Evolutionary conservation across 1,140 invertebrate species (phyloP).

Genomic region (Pogonognathellus flavescens): DNA sequence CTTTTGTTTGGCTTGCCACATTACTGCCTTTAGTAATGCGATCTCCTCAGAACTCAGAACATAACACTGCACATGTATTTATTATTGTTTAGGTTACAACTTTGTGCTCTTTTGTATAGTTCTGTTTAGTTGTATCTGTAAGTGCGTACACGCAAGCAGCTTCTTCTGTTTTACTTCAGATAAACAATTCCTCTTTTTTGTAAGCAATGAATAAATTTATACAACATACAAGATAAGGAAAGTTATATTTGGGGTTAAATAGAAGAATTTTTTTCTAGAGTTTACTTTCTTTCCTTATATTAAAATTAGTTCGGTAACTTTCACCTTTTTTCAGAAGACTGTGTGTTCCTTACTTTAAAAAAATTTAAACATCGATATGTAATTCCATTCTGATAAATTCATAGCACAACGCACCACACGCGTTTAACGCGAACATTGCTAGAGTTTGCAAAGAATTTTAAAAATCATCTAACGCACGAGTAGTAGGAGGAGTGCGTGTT

Average conservation of each 20-base stretch:
- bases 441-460: neutral
- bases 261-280: neutral
- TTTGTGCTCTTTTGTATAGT: constrained; percentile 1
- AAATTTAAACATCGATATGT: constrained; percentile 39
- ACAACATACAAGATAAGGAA: neutral
- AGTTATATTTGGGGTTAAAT: neutral
- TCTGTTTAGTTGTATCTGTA: constrained; percentile 7
- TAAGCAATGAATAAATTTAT: neutral
- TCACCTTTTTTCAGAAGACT: constrained; percentile 22
- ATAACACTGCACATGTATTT: neutral
- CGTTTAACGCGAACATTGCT: neutral
- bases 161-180: neutral
- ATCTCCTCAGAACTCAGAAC: too few relatives aligned
- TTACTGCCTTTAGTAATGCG: too few relatives aligned
- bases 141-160: neutral
- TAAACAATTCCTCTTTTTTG: neutral
- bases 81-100: constrained; percentile 14
- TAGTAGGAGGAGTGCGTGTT: too few relatives aligned
- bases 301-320: constrained; percentile 9
- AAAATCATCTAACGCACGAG: neutral
- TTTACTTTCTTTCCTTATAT: neutral
- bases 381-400: constrained; percentile 37
- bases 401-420: constrained; percentile 5
- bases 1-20: too few relatives aligned
- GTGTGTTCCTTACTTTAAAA: constrained; percentile 2